A percentile compares a stretch with the other conserved stretches of the same genome.
These are phyloP conservation scores for Drosophila quinaria DNA, from an alignment of 2,888 invertebrate genomes.

Conservation along the genomic window DNA sequence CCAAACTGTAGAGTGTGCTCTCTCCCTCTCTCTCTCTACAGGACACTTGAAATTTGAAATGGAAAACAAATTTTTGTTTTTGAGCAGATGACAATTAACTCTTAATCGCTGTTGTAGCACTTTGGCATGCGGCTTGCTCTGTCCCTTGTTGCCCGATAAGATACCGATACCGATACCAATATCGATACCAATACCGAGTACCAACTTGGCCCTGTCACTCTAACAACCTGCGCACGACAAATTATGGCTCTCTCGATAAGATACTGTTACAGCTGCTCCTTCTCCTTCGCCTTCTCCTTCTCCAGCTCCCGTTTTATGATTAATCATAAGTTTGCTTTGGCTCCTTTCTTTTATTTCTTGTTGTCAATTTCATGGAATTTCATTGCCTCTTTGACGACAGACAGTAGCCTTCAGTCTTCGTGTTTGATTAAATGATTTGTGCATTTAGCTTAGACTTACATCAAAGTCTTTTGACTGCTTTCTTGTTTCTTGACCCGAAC, in stretches of 20 bases:
- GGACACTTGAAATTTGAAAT: conserved; percentile 48
- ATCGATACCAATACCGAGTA: conserved; percentile 20
- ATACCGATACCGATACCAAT: conserved; percentile 10
- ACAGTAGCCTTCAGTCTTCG: conserved; percentile 37
- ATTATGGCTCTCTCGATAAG: conserved; percentile 79
- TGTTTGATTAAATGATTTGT: conserved; percentile 72
- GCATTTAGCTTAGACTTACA: conserved; percentile 44
- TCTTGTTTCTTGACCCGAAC: conserved; percentile 37
- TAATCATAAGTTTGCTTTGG: conserved; percentile 48
- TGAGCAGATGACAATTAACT: conserved; percentile 59
- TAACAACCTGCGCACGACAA: conserved; percentile 69
- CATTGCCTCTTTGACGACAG: conserved; percentile 42
- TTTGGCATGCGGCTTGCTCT: conserved; percentile 63
- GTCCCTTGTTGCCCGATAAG: conserved; percentile 58
- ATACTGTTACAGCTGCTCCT: conserved; percentile 47
- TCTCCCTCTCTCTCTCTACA: background rate
- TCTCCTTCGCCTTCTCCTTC: conserved; percentile 19
- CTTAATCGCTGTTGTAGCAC: conserved; percentile 71
- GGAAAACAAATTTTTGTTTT: background rate
- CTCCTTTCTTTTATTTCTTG: conserved; percentile 9
- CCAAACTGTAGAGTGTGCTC: conserved; percentile 26
- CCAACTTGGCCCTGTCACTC: conserved; percentile 36
- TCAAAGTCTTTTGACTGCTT: conserved; percentile 1
- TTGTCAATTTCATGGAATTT: conserved; percentile 59
- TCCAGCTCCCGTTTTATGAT: conserved; percentile 38